Percentiles rank a stretch among this genome's conserved stretches.
Evolutionary conservation across 2,113 vertebrate genomes (phyloP).

Genomic region (Pachypanchax playfairii): DNA sequence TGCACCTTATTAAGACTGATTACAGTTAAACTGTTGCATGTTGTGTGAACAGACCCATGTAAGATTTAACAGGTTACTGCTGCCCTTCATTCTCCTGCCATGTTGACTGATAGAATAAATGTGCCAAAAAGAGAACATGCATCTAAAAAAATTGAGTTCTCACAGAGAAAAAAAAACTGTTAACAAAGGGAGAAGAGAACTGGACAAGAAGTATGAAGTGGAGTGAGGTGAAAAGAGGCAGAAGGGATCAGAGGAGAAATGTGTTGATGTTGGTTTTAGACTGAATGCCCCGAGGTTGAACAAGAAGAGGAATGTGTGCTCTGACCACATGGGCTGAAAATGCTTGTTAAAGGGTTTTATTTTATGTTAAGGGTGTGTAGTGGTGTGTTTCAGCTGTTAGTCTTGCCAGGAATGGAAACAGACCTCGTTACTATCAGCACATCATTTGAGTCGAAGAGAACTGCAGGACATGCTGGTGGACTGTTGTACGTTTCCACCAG

Average conservation of each 20-base stretch:
- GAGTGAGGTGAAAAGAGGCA: not conserved
- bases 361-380: not conserved
- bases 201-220: conserved; percentile 2
- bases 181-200: conserved; percentile 1
- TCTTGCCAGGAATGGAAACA: not conserved
- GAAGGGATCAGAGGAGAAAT: conserved; percentile 24
- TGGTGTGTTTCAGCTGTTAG: conserved; percentile 25
- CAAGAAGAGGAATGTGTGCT: conserved; percentile 9
- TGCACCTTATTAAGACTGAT: not conserved
- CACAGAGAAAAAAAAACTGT: conserved; percentile 9
- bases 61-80: conserved; percentile 1
- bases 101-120: no score
- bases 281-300: conserved; percentile 35
- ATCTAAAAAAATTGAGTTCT: not conserved
- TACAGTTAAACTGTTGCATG: conserved; percentile 3
- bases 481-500: conserved; percentile 42
- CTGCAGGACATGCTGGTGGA: conserved; percentile 43
- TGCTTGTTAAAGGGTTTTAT: conserved; percentile 24
- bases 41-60: not conserved
- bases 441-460: conserved; percentile 12
- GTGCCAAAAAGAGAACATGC: conserved; percentile 1
- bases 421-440: not conserved
- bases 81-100: no score
- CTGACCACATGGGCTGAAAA: conserved; percentile 26
- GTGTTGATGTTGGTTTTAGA: conserved; percentile 26